Conservation (phyloP, 1,140 invertebrate genomes). For the Camponotus pennsylvanicus region DNA sequence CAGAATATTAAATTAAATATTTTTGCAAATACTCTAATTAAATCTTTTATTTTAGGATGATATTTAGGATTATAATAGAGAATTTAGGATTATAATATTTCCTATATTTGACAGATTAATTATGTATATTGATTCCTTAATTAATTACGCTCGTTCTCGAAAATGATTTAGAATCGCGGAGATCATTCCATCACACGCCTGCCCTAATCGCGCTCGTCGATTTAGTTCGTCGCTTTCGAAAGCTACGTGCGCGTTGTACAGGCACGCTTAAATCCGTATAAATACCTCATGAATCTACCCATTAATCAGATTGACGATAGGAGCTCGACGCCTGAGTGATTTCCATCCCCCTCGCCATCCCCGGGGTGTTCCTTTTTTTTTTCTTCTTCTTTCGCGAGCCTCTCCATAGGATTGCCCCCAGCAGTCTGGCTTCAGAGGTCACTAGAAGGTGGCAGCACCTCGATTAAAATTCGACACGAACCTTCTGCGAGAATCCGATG, state of each 20-base stretch:
- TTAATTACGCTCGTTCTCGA: background rate
- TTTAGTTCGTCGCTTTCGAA: conserved; percentile 28
- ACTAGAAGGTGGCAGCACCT: conserved; percentile 81
- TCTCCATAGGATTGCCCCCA: conserved; percentile 44
- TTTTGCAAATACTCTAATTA: background rate
- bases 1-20: background rate
- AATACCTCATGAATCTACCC: conserved; percentile 80
- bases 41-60: background rate
- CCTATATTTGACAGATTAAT: background rate
- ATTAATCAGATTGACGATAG: conserved; percentile 85
- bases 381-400: conserved; percentile 37
- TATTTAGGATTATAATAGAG: too few species aligned
- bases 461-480: conserved; percentile 80
- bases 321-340: conserved; percentile 80
- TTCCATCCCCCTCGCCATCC: conserved; percentile 73
- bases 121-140: background rate
- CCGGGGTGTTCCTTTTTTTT: conserved; percentile 43
- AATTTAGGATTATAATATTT: background rate
- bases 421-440: conserved; percentile 77
- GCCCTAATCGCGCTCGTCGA: conserved; percentile 17
- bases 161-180: background rate
- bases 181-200: conserved; percentile 27
- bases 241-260: conserved; percentile 35
- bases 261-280: conserved; percentile 78
- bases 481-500: conserved; percentile 73